phyloP scores from a whole-genome alignment of 2,797 vertebrate species.

The Babyrousa celebensis region DNA sequence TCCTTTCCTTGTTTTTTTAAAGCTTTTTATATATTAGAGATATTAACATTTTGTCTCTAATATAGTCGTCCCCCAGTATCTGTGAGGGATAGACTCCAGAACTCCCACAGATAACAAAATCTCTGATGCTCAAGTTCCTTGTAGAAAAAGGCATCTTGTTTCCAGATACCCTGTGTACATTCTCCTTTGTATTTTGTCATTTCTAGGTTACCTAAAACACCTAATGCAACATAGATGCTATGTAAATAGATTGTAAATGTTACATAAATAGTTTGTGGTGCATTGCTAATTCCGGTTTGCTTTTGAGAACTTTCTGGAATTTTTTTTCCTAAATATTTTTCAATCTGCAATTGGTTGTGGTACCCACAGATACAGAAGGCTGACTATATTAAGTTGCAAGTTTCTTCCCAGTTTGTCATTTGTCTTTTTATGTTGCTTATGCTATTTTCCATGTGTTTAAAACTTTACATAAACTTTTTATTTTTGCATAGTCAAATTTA shows the following conservation, averaged over 20 bases:
- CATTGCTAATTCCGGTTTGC: background rate
- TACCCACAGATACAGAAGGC: background rate
- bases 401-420: conserved; percentile 21
- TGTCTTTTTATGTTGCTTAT: conserved; percentile 54
- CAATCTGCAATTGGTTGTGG: background rate
- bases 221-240: background rate
- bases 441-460: conserved; percentile 45
- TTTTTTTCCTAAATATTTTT: background rate
- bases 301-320: background rate
- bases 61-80: no score
- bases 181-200: background rate
- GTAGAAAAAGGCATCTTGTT: background rate
- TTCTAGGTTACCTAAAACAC: background rate
- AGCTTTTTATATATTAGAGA: conserved; percentile 23
- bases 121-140: background rate
- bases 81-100: no score
- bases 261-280: background rate
- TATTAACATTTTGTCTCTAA: conserved; percentile 35
- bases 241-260: background rate
- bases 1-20: conserved; percentile 26
- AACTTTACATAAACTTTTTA: conserved; percentile 15
- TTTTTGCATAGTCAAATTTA: conserved; percentile 63
- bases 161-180: background rate
- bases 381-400: background rate
- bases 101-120: background rate